Base-by-base conservation (phyloP, 1,140 invertebrate species). In the Drosophila pandora region DNA sequence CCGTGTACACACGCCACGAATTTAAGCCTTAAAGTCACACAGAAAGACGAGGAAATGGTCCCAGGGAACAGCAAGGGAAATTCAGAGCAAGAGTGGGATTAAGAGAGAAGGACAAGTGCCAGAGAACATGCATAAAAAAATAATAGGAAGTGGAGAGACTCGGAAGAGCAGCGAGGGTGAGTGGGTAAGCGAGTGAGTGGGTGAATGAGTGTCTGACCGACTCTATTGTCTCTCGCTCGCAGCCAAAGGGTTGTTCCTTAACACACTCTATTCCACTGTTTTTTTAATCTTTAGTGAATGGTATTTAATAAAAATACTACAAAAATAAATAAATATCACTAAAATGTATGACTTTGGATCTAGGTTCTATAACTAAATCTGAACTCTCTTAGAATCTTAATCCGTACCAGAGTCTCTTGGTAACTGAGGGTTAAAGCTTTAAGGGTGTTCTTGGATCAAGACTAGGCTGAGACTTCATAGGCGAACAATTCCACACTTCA, bases 401-500 rank as follows among this genome's bases (percentile, higher is more conserved):
- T 37, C 17, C 17, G 17, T 17, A 3, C 4, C 12, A 37, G 0
- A 37, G 2, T 37, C 12, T n/a, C 3, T 37, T 3, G 34, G 10
- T n/a, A 3, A 12, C 12, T 37, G 34, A 10, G 34, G 34, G 34
- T 37, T 37, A 37, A 37, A n/a, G 53, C 47, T n/a, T 45, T 45
- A 23, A 47, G 25, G 52, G 34, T 41, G 49, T 28, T 28, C 25
- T 28, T 28, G 25, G 25, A 6, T 28, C 13, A 13, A 21, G 60
- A 21, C 81, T 85, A 81, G 63, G 78, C 81, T 58, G 59, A 54
- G 48, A 62, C 64, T 79, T 75, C 83, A 74, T 83, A 83, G 79
- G 79, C 79, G 79, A 64, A 55, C 82, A 87, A 87, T 69, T 83
- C 61, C 74, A 79, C 83, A 87, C 83, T 87, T 88, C 83, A 88